phyloP scores from a whole-genome alignment of 2,888 invertebrate species.

The Meloe dianella region DNA sequence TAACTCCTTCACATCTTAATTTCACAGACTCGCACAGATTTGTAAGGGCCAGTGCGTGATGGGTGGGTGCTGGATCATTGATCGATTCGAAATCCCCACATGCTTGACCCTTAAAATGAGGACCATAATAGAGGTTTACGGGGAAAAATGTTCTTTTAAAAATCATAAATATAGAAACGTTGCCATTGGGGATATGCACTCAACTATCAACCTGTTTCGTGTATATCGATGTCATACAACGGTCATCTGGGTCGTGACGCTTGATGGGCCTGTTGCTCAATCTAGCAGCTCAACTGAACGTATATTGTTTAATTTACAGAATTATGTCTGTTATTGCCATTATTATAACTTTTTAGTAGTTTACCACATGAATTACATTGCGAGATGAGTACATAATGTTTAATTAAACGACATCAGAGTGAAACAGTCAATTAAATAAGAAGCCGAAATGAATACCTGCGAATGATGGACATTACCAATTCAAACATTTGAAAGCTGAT shows the following conservation, averaged over 20 bases:
- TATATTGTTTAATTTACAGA: slow-evolving; percentile 34
- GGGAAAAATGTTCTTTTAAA: slow-evolving; percentile 20
- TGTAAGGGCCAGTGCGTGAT: no score
- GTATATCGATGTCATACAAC: slow-evolving; percentile 20
- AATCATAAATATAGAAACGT: slow-evolving; percentile 24
- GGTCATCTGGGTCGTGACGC: slow-evolving; percentile 30
- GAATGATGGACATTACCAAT: no score
- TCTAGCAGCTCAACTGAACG: slow-evolving; percentile 23
- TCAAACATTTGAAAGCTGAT: no score
- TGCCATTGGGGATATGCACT: slow-evolving; percentile 39
- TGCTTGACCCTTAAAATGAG: slow-evolving; percentile 25
- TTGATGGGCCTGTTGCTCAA: slow-evolving; percentile 38
- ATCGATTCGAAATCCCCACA: slow-evolving; percentile 20
- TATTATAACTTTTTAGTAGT: slow-evolving; percentile 17
- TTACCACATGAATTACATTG: slow-evolving; percentile 12
- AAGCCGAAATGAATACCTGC: no score
- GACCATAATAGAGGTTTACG: slow-evolving; percentile 14
- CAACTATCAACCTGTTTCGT: slow-evolving; percentile 27
- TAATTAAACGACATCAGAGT: no score
- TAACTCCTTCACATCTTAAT: background rate
- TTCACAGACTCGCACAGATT: background rate
- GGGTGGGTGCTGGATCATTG: background rate
- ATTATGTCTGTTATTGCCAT: slow-evolving; percentile 20
- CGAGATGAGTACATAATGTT: no score
- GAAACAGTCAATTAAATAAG: no score